Base-by-base conservation (phyloP, 2,888 invertebrate species). In the Nezara viridula region DNA sequence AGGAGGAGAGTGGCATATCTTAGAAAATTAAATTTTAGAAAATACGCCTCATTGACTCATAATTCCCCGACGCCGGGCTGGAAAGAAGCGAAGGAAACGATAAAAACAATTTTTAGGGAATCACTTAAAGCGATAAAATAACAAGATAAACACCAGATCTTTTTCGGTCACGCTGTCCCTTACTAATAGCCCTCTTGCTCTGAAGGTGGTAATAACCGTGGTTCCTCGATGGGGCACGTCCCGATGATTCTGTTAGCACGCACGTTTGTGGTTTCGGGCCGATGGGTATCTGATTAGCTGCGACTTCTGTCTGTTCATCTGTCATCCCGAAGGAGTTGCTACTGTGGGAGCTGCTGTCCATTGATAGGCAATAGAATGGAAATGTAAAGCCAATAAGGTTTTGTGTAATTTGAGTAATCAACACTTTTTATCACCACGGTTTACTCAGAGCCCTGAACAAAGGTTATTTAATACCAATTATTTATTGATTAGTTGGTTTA, bases 221-320 rank as follows among this genome's bases (percentile, higher is more conserved):
- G 44, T 81, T 81, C 81, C 81, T 81, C 44, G 24, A n/a, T 24
- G 14, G 44, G 44, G 40, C 81, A 81, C 81, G 81, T 81, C 44
- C 44, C 44, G 21, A 44, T 81, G 14, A 81, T n/a, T 47, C n/a
- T 10, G 81, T 81, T 81, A 81, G n/a, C 21, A 81, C 81, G 81
- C 81, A 81, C 81, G 81, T 81, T 81, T 81, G 81, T 81, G 44
- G 81, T 81, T 81, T 47, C 81, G n/a, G 44, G 81, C n/a, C 44
- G 81, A n/a, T 81, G 44, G 14, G 5, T 44, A 5, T 44, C 81
- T 73, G 32, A 73, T 73, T 37, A 73, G 66, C 7, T 19, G 66
- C 2, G 37, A 16, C 37, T 73, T 37, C 32, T 73, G 14, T 27
- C 27, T 16, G 12, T 60, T 4, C 3, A 16, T 60, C 60, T 14